Evolutionary conservation across 2,113 vertebrate genomes (phyloP).

Genomic region (Syrrhaptes paradoxus): DNA sequence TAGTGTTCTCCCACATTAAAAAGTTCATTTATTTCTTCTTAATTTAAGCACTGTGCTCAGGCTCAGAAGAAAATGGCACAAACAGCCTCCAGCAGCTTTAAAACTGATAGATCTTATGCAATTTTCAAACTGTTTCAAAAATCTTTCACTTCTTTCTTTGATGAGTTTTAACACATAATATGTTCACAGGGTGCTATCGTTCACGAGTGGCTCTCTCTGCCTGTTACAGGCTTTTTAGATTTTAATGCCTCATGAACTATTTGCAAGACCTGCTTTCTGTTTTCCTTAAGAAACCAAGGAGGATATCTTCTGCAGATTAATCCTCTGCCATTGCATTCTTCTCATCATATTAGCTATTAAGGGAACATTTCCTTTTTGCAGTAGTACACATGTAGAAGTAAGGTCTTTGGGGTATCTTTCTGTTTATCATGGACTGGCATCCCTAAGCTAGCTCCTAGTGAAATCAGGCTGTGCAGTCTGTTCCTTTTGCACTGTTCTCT

Average conservation of each 20-base stretch:
- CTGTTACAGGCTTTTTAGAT: background rate
- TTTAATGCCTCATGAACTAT: background rate
- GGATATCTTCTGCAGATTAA: background rate
- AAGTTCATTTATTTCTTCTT: background rate
- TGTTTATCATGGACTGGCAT: background rate
- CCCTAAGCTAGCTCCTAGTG: background rate
- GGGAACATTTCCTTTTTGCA: background rate
- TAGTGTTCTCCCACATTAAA: background rate
- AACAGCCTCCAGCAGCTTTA: background rate
- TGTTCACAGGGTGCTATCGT: background rate
- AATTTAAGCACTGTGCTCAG: background rate
- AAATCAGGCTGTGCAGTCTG: background rate
- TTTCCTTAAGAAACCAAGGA: background rate
- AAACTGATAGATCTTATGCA: background rate
- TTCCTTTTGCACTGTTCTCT: rapidly evolving
- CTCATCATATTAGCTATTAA: background rate
- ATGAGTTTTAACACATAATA: background rate
- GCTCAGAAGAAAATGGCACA: background rate
- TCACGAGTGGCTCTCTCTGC: background rate
- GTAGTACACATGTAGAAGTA: background rate
- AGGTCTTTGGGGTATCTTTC: background rate
- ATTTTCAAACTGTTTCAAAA: background rate
- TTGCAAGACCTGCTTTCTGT: background rate
- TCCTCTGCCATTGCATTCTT: background rate
- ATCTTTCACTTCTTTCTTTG: background rate